Percentiles rank a stretch among this genome's conserved stretches.
Evolutionary conservation across 2,113 vertebrate genomes (phyloP).

Genomic region (Protomyctophum bolini): DNA sequence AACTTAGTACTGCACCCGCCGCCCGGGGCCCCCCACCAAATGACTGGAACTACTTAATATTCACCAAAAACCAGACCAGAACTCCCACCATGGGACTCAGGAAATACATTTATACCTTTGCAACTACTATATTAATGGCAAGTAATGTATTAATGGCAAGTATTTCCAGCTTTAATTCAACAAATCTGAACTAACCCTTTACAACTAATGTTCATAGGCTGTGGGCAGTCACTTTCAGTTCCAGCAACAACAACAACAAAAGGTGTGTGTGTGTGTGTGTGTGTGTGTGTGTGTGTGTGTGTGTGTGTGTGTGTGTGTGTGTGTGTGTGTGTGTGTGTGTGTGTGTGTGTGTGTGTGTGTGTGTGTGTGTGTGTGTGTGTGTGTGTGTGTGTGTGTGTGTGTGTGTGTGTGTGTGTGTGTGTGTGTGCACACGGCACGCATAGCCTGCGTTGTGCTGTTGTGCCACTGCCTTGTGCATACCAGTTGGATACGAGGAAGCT

Average conservation of each 20-base stretch:
- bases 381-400: background rate
- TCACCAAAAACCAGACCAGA: too few species aligned
- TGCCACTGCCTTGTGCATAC: background rate
- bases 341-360: background rate
- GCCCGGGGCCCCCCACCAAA: too few species aligned
- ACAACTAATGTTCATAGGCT: too few species aligned
- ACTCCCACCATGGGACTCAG: too few species aligned
- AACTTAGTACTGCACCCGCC: too few species aligned
- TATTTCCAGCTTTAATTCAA: too few species aligned
- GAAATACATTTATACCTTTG: too few species aligned
- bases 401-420: slow-evolving; percentile 5
- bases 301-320: slow-evolving; percentile 7
- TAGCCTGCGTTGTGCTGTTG: too few species aligned
- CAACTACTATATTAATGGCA: too few species aligned
- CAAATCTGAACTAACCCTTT: too few species aligned
- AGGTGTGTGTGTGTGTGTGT: background rate
- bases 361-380: background rate
- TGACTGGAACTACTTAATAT: too few species aligned
- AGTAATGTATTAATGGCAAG: too few species aligned
- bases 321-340: background rate
- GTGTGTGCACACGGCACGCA: background rate
- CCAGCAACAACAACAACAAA: background rate
- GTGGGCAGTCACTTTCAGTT: background rate
- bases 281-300: background rate
- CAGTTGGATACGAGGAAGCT: slow-evolving; percentile 3